A percentile compares a stretch with the other conserved stretches of the same genome.
phyloP scores from a whole-genome alignment of 2,888 invertebrate species.

The Drosophila meridionalis region DNA sequence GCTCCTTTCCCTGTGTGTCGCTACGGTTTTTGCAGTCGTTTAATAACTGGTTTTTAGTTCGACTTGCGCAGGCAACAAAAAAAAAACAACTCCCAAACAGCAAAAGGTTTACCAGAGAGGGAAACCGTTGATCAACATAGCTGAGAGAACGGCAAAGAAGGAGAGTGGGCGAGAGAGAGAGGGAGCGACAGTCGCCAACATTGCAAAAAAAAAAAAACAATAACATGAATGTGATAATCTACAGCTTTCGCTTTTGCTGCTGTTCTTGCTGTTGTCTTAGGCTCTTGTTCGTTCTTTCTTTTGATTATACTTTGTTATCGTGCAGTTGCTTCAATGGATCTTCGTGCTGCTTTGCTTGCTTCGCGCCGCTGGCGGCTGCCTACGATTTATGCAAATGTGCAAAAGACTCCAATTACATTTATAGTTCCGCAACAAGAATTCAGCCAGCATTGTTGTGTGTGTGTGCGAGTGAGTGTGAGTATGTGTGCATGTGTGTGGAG shows the following conservation, averaged over 20 bases:
- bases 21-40: slow-evolving; percentile 6
- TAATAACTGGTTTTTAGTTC: slow-evolving; percentile 48
- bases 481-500: slow-evolving; percentile 4
- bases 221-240: slow-evolving; percentile 47
- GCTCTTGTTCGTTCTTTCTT: slow-evolving; percentile 46
- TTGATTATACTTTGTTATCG: slow-evolving; percentile 47
- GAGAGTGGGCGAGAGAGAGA: slow-evolving; percentile 9
- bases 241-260: slow-evolving; percentile 36
- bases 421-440: slow-evolving; percentile 37
- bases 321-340: slow-evolving; percentile 27
- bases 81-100: slow-evolving; percentile 2
- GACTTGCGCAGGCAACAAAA: slow-evolving; percentile 23
- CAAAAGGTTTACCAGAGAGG: slow-evolving; percentile 34
- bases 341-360: slow-evolving; percentile 20
- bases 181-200: slow-evolving; percentile 12
- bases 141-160: slow-evolving; percentile 13
- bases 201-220: slow-evolving; percentile 17
- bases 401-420: slow-evolving; percentile 45
- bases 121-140: slow-evolving; percentile 49
- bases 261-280: slow-evolving; percentile 61
- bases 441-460: background rate
- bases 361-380: slow-evolving; percentile 19
- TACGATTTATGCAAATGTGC: slow-evolving; percentile 62
- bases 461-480: slow-evolving; percentile 10
- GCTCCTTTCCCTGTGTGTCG: slow-evolving; percentile 23